phyloP scores from a whole-genome alignment of 2,888 invertebrate genomes.

The Caenorhabditis panamensis region DNA sequence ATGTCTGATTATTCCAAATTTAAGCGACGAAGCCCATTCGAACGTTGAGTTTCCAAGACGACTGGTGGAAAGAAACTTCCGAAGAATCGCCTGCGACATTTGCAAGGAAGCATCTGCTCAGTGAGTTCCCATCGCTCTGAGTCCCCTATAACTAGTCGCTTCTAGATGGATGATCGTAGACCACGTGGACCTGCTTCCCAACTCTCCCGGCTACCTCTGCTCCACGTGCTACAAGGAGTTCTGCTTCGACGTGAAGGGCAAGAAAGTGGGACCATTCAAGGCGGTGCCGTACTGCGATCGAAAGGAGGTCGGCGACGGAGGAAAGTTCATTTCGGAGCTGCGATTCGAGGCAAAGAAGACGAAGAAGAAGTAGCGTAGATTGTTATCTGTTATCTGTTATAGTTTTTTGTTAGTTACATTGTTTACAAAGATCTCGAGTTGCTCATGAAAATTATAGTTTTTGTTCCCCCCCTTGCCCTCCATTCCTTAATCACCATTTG shows the following conservation, averaged over 20 bases:
- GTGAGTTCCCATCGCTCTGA: slow-evolving; percentile 28
- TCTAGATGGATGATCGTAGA: slow-evolving; percentile 65
- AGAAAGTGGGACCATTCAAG: slow-evolving; percentile 58
- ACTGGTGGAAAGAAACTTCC: slow-evolving; percentile 64
- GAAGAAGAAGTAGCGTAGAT: background rate
- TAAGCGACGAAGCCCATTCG: slow-evolving; percentile 44
- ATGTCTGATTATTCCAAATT: background rate
- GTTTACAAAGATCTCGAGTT: too few species aligned
- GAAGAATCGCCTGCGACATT: slow-evolving; percentile 60
- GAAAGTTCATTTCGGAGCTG: slow-evolving; percentile 52
- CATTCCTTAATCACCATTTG: too few species aligned
- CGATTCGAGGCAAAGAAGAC: slow-evolving; percentile 12
- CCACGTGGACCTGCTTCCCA: slow-evolving; percentile 53
- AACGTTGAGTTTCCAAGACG: slow-evolving; percentile 45
- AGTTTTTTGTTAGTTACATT: too few species aligned
- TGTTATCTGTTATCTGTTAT: background rate
- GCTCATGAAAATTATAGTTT: too few species aligned
- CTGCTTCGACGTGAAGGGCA: slow-evolving; percentile 53
- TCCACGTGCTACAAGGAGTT: slow-evolving; percentile 60
- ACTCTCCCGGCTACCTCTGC: slow-evolving; percentile 60
- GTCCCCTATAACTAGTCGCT: background rate
- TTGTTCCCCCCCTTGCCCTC: too few species aligned
- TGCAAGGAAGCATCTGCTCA: slow-evolving; percentile 62
- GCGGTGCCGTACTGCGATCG: slow-evolving; percentile 70
- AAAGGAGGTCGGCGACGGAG: slow-evolving; percentile 55